Evolutionary conservation across 2,797 vertebrate species (phyloP), one percentile per base, ranked within the genome.

Genomic region (Eulemur albifrons): DNA sequence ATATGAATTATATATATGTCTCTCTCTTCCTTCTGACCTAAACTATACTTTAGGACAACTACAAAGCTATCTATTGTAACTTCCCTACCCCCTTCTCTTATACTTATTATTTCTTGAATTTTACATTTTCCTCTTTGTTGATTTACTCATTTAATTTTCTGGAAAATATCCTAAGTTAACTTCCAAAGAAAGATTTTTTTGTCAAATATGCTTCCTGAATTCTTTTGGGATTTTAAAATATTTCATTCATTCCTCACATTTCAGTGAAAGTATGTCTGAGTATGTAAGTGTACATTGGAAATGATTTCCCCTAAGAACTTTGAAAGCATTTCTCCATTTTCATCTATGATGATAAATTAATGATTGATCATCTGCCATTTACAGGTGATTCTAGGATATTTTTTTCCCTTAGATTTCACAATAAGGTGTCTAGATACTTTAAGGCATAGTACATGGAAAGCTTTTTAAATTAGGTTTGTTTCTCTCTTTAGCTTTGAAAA

Each of bases 341-440:
- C 35, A 76, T 85, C 32, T 88, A 17, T 70, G 43, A 79, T 50
- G 23, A 20, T 87, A 63, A 52, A 32, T 84, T 84, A 94, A 90
- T 65, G 94, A 76, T 30, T 14, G 73, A 95, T 72, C 79, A 75
- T 27, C 32, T 63, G 27, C 77, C 70, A 50, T 88, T 90, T 57
- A 79, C 27, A 90, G 23, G 48, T 94, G 17, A 93, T 95, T 94
- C 91, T 59, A 76, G 59, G 32, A 81, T 81, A 30, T 84, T 88
- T 82, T 81, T 81, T 93, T 88, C 81, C 32, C 25, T 93, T 81
- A 52, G 48, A 35, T 75, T 88, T 85, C n/a, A 72, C 4, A 90
- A 79, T 25, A 50, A 50, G n/a, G 5, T 75, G 20, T 21, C 20
- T 76, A 50, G 30, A 35, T 81, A 76, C 30, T 90, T 90, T 88